Conservation (phyloP, 2,113 vertebrate genomes). For the Heterochromis multidens region DNA sequence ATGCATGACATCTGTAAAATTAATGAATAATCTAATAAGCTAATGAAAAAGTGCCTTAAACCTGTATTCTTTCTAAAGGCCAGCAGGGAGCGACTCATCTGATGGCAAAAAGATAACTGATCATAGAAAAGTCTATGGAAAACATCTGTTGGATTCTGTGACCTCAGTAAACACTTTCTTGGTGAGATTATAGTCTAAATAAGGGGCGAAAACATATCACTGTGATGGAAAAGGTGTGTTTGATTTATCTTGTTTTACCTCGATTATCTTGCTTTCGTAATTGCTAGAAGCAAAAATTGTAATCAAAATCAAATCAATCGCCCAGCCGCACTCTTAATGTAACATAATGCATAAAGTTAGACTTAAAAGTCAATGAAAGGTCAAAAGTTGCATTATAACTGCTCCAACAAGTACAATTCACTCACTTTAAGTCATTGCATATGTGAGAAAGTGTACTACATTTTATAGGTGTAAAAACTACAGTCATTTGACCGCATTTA, state of each 20-base stretch:
- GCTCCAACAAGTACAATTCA: background rate
- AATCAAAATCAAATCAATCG: background rate
- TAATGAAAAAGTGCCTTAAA: no score
- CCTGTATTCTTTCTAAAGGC: background rate
- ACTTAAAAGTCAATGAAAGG: background rate
- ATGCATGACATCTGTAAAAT: background rate
- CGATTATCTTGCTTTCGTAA: background rate
- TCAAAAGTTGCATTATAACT: background rate
- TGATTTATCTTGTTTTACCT: background rate
- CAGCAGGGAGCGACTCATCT: background rate
- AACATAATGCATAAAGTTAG: background rate
- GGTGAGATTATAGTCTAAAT: background rate
- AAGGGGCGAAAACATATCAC: background rate
- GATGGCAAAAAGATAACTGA: no score
- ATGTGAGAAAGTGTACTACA: background rate
- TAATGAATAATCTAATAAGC: no score
- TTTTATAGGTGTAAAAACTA: background rate
- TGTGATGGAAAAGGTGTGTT: background rate
- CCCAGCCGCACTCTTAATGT: background rate
- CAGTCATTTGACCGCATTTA: fast-evolving
- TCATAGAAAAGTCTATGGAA: background rate
- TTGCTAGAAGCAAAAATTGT: background rate
- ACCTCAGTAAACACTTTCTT: background rate
- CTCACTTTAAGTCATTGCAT: background rate
- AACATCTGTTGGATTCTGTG: background rate